Evolutionary conservation across 2,888 invertebrate species (phyloP), one percentile per base, ranked within the genome.

Genomic region (Serrognathus titanus): DNA sequence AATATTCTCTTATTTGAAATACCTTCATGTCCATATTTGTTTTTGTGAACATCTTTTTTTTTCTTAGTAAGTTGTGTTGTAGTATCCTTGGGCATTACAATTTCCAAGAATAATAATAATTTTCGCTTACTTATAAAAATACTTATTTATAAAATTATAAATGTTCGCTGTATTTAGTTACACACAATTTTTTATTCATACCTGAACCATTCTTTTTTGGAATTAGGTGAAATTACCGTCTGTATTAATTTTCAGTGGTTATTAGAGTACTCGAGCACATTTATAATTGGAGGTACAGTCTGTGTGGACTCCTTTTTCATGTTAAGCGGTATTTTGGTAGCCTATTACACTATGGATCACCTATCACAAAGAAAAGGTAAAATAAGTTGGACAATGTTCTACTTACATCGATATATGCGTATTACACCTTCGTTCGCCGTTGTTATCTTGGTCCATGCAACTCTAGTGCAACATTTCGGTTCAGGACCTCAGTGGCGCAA

Each of bases 401-500:
- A 78, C 57, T 48, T 80, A 8, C 77, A 79, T 63, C 74, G 81
- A 43, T 80, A 78, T 60, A 51, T 80, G 13, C 74, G 80, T 64
- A 67, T 82, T 40, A 81, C 81, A 1, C 82, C 82, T 3, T 72
- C 80, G 0, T 76, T 80, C 53, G 75, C 74, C 7, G 66, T 80
- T 6, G 71, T 81, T 38, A 69, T 82, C 47, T 68, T 78, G 3
- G 66, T 80, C 39, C 72, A 75, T 41, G 75, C 78, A 3, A 78
- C 79, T 3, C 68, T 82, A 11, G 66, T 78, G 40, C 75, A 76
- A 3, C 75, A 79, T 60, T 55, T 80, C 11, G 79, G 79, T 1
- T 78, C 79, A 24, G 82, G 82, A 5, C 80, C 82, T 1, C 64
- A 78, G 11, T 82, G 82, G 82, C 66, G 73, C n/a, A 58, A 47